A percentile compares a stretch with the other conserved stretches of the same genome.
phyloP scores from a whole-genome alignment of 1,140 invertebrate genomes.

The Drosophila kohkoa region DNA sequence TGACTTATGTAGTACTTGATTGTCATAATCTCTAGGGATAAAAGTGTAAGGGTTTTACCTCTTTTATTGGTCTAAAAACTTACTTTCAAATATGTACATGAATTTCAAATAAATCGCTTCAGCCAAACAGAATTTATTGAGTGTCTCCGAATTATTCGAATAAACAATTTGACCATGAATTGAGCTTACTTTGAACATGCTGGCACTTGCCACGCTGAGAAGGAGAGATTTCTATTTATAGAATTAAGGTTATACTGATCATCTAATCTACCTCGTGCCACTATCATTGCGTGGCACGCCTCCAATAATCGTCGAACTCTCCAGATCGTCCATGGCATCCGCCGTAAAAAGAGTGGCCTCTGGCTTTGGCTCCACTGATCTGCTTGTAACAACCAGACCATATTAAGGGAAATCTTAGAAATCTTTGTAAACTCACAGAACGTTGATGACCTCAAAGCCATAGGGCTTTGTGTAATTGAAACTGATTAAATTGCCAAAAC shows the following conservation, averaged over 20 bases:
- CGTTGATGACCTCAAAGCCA: slow-evolving; percentile 19
- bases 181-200: slow-evolving; percentile 47
- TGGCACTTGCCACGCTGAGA: slow-evolving; percentile 51
- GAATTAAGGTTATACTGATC: no score
- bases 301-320: slow-evolving; percentile 43
- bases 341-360: slow-evolving; percentile 48
- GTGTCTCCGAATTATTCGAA: accelerated
- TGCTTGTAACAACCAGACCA: background rate
- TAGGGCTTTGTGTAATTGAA: background rate
- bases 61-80: background rate
- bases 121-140: slow-evolving; percentile 39
- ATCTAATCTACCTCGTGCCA: slow-evolving; percentile 35
- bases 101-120: slow-evolving; percentile 51
- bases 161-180: slow-evolving; percentile 25
- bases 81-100: slow-evolving; percentile 53
- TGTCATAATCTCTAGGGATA: slow-evolving; percentile 38
- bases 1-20: slow-evolving; percentile 42
- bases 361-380: slow-evolving; percentile 40
- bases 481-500: slow-evolving; percentile 66
- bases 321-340: slow-evolving; percentile 50
- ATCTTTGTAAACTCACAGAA: slow-evolving; percentile 48
- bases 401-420: background rate
- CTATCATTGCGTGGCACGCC: slow-evolving; percentile 49
- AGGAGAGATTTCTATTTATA: background rate
- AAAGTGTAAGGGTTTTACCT: background rate